These are phyloP conservation scores for Belgica antarctica DNA, from an alignment of 2,888 invertebrate species.

Conservation along the genomic window DNA sequence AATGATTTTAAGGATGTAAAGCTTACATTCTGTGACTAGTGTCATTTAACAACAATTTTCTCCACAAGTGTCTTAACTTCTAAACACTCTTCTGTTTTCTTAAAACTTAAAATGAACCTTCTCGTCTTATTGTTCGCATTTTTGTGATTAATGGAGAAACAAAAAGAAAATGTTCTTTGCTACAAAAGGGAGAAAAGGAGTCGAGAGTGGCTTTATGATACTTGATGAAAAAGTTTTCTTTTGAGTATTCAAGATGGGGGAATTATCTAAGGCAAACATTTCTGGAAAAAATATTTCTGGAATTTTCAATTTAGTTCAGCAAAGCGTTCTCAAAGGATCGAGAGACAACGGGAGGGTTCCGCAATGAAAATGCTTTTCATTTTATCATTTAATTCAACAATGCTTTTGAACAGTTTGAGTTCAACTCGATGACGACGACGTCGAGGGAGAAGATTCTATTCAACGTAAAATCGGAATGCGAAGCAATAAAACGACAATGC, in stretches of 20 bases:
- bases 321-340: slow-evolving; percentile 6
- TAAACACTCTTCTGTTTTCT: too few relatives aligned
- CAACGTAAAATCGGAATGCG: slow-evolving; percentile 29
- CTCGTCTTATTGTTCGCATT: slow-evolving; percentile 18
- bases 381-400: slow-evolving; percentile 35
- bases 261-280: too few relatives aligned
- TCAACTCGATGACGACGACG: slow-evolving; percentile 6
- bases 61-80: too few relatives aligned
- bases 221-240: too few relatives aligned
- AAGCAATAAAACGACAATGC: slow-evolving; percentile 8
- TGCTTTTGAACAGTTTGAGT: slow-evolving; percentile 5
- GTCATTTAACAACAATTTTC: too few relatives aligned
- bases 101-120: slow-evolving; percentile 6
- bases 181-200: background rate
- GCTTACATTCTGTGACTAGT: too few relatives aligned
- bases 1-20: too few relatives aligned
- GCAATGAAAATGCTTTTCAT: slow-evolving; percentile 39
- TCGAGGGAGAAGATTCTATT: slow-evolving; percentile 16
- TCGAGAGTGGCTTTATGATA: too few relatives aligned
- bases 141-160: slow-evolving; percentile 4
- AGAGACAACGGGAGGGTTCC: background rate
- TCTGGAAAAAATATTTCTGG: background rate
- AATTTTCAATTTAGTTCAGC: slow-evolving; percentile 18
- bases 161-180: background rate
- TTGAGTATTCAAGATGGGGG: too few relatives aligned